These are phyloP conservation scores for Pempheris klunzingeri DNA, from an alignment of 2,797 vertebrate genomes.

Conservation along the genomic window DNA sequence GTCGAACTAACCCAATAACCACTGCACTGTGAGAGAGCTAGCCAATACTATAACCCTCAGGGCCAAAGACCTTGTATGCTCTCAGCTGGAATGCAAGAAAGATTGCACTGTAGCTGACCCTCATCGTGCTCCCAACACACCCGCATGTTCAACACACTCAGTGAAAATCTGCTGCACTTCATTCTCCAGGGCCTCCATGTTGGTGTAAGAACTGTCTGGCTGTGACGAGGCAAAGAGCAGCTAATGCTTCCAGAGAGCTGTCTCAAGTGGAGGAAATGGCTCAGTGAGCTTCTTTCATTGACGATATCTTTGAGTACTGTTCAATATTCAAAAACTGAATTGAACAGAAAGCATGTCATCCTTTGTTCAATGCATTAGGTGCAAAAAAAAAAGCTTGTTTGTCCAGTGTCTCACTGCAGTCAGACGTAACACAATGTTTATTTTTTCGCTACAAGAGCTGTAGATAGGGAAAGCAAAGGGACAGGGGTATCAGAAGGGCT, in stretches of 20 bases:
- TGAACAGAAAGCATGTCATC: constrained; percentile 28
- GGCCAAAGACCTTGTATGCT: constrained; percentile 46
- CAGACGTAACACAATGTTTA: constrained; percentile 16
- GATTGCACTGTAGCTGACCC: constrained; percentile 64
- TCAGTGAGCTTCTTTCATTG: constrained; percentile 41
- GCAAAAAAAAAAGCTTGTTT: constrained; percentile 1
- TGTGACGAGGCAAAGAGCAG: constrained; percentile 53
- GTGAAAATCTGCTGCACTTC: constrained; percentile 66
- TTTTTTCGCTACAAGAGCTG: constrained; percentile 29
- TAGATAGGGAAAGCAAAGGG: constrained; percentile 42
- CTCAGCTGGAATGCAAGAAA: constrained; percentile 46
- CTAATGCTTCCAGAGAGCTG: constrained; percentile 61
- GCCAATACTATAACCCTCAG: constrained; percentile 23
- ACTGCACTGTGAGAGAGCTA: constrained; percentile 2
- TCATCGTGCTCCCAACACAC: constrained; percentile 47
- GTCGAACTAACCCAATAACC: constrained; percentile 22
- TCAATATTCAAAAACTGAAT: constrained; percentile 48
- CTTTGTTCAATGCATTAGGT: constrained; percentile 33
- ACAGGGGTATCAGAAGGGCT: constrained; percentile 49
- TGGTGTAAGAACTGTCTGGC: constrained; percentile 63
- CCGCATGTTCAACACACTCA: constrained; percentile 56
- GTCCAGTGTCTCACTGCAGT: constrained; percentile 23
- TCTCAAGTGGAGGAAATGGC: constrained; percentile 47
- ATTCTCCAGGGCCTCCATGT: constrained; percentile 64
- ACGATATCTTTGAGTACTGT: constrained; percentile 44